Conservation (phyloP, 2,888 invertebrate genomes). For the Polietes domitor region DNA sequence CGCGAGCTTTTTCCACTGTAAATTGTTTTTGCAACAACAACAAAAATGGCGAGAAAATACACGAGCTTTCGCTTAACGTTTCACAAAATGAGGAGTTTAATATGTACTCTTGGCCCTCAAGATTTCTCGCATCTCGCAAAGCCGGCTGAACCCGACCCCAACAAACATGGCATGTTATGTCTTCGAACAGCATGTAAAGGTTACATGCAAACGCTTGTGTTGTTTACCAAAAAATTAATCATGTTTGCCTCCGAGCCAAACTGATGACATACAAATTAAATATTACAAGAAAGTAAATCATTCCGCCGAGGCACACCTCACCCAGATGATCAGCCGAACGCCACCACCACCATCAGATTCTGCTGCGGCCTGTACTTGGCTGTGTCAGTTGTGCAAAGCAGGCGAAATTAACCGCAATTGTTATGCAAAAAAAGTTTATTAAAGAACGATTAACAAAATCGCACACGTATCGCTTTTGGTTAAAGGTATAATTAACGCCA, state of each 20-base stretch:
- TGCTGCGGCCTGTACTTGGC: not conserved
- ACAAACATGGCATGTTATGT: no score
- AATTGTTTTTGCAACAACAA: no score
- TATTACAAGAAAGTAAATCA: conserved; percentile 10
- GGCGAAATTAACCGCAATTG: conserved; percentile 17
- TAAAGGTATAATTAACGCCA: conserved; percentile 75
- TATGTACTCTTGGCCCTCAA: no score
- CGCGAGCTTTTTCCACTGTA: no score
- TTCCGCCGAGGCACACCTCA: not conserved
- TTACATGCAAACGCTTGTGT: no score
- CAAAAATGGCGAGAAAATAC: no score
- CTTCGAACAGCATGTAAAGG: no score
- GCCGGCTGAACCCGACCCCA: no score
- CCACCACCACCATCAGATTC: not conserved
- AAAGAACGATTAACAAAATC: conserved; percentile 42
- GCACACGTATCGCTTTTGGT: conserved; percentile 13
- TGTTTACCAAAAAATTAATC: conserved; percentile 14
- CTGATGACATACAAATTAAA: conserved; percentile 30
- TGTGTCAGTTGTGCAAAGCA: not conserved
- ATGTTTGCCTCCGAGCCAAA: not conserved
- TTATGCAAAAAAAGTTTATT: conserved; percentile 24
- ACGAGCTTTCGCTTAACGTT: no score
- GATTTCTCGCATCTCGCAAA: no score
- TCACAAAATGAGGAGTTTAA: no score
- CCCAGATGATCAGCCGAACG: not conserved